Evolutionary conservation across 2,797 vertebrate species (phyloP).

Genomic region (Zenarchopterus dispar): DNA sequence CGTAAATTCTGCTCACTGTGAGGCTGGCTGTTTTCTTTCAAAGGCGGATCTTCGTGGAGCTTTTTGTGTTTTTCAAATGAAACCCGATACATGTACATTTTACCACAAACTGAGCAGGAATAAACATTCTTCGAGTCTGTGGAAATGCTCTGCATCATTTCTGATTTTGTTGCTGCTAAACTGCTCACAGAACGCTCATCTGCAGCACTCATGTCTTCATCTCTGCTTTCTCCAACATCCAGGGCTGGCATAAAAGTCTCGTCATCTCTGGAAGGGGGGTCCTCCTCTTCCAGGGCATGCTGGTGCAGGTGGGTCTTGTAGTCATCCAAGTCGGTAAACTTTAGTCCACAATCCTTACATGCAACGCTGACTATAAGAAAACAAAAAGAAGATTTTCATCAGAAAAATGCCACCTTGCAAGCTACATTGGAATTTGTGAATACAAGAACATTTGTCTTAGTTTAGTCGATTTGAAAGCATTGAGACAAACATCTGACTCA

Average conservation of each 20-base stretch:
- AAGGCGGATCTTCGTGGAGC: slow-evolving; percentile 13
- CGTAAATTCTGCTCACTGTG: neutral
- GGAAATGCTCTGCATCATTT: neutral
- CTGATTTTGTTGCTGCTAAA: slow-evolving; percentile 8
- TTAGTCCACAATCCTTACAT: slow-evolving; percentile 67
- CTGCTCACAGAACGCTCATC: slow-evolving; percentile 4
- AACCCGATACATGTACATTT: slow-evolving; percentile 64
- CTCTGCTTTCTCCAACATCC: neutral
- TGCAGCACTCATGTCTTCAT: neutral
- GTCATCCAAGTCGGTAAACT: slow-evolving; percentile 45
- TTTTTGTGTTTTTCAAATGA: slow-evolving; percentile 72
- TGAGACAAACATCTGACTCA: neutral
- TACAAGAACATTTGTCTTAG: no score
- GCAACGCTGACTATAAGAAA: slow-evolving; percentile 53
- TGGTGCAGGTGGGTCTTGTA: slow-evolving; percentile 63
- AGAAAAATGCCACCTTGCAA: neutral
- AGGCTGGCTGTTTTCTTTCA: fast-evolving
- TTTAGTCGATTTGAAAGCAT: neutral
- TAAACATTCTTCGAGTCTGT: slow-evolving; percentile 11
- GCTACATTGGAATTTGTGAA: neutral
- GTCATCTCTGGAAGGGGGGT: slow-evolving; percentile 8
- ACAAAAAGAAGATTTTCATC: neutral
- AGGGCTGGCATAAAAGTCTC: neutral
- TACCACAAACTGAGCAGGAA: slow-evolving; percentile 73
- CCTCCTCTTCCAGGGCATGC: slow-evolving; percentile 54